Percentiles rank a stretch among this genome's conserved stretches.
Conservation (phyloP, 1,140 invertebrate genomes). For the Hetaerina americana region DNA sequence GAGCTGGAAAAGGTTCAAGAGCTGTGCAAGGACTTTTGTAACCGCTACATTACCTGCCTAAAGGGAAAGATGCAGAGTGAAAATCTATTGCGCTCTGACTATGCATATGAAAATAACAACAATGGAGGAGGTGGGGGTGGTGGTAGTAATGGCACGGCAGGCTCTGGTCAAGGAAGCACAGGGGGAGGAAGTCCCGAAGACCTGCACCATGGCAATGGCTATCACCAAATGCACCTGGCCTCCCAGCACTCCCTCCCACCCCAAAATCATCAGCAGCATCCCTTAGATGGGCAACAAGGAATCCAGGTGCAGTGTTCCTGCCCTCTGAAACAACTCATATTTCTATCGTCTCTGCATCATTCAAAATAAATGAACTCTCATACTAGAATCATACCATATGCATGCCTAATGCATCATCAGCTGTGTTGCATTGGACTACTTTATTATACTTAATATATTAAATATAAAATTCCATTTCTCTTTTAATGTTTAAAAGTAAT, state of each 20-base stretch:
- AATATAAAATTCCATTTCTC: too few relatives aligned
- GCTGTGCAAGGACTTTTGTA: constrained; percentile 93
- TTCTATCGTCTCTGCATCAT: too few relatives aligned
- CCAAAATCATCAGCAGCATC: background rate
- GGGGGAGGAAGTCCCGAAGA: background rate
- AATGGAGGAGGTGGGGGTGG: constrained; percentile 39
- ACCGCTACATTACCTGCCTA: constrained; percentile 86
- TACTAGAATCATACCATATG: too few relatives aligned
- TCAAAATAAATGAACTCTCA: too few relatives aligned
- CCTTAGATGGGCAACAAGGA: background rate
- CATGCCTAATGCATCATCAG: too few relatives aligned
- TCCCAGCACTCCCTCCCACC: background rate
- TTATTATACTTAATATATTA: too few relatives aligned
- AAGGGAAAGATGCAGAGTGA: constrained; percentile 97
- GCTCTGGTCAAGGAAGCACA: constrained; percentile 14
- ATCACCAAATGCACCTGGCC: background rate
- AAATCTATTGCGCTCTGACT: constrained; percentile 67
- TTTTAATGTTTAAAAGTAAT: too few relatives aligned
- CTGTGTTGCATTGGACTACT: too few relatives aligned
- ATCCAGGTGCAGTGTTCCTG: too few relatives aligned
- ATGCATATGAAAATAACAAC: constrained; percentile 36
- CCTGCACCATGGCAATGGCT: background rate
- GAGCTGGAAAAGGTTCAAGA: constrained; percentile 95
- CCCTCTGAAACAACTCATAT: too few relatives aligned
- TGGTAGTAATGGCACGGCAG: constrained; percentile 37